A percentile compares a stretch with the other conserved stretches of the same genome.
Evolutionary conservation across 2,888 invertebrate species (phyloP).

Genomic region (Meteorus cinctellus): DNA sequence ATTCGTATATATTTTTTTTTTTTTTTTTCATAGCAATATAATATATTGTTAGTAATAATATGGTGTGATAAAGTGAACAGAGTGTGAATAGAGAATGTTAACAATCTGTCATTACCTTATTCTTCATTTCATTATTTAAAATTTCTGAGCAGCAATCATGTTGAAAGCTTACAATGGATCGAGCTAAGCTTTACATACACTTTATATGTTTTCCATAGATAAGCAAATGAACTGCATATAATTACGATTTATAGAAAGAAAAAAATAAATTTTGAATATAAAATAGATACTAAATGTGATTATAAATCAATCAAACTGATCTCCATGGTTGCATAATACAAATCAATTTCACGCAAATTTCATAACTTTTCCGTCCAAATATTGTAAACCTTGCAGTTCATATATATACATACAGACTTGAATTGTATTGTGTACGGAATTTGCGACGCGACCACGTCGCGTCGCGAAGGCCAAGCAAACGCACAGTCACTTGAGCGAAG

Average conservation of each 20-base stretch:
- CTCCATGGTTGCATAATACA: background rate
- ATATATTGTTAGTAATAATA: background rate
- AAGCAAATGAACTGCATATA: background rate
- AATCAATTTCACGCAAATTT: background rate
- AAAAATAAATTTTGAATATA: background rate
- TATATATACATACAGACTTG: background rate
- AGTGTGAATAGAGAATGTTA: background rate
- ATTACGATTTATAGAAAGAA: background rate
- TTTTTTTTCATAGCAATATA: background rate
- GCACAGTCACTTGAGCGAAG: background rate
- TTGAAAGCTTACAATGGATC: background rate
- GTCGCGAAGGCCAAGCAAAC: slow-evolving; percentile 4
- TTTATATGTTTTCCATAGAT: background rate
- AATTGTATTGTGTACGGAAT: background rate
- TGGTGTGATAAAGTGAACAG: background rate
- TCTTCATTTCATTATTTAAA: background rate
- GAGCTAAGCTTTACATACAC: background rate
- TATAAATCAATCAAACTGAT: background rate
- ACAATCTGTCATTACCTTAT: background rate
- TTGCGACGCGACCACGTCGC: background rate
- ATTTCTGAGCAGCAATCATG: slow-evolving; percentile 9
- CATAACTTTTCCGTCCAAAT: background rate
- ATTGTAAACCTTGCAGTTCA: background rate
- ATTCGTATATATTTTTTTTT: background rate
- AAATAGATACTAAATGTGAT: background rate